Conservation (phyloP, 2,113 vertebrate species). For the Elanoides forficatus region DNA sequence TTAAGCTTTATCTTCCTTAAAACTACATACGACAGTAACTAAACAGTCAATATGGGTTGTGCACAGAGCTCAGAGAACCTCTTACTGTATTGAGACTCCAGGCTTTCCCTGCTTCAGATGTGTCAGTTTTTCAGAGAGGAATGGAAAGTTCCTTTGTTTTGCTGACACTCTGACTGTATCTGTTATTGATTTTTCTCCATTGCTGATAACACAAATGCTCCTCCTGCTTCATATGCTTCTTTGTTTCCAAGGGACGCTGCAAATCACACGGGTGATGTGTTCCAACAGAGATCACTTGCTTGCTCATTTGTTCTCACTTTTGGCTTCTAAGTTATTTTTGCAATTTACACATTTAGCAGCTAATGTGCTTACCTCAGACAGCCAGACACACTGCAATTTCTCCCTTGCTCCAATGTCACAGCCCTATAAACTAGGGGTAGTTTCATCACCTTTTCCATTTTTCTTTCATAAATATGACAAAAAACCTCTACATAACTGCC, state of each 20-base stretch:
- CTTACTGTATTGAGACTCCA: neutral
- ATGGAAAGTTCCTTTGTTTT: conserved; percentile 30
- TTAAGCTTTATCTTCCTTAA: neutral
- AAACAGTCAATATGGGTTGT: neutral
- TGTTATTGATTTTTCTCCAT: conserved; percentile 61
- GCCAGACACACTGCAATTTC: neutral
- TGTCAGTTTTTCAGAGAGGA: conserved; percentile 6
- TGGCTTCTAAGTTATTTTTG: conserved; percentile 31
- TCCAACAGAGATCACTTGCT: conserved; percentile 26
- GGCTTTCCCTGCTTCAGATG: neutral
- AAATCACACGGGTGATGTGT: conserved; percentile 11
- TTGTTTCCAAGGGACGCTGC: conserved; percentile 26
- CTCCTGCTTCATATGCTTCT: conserved; percentile 24
- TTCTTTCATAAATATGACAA: neutral
- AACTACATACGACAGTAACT: neutral
- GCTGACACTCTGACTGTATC: conserved; percentile 30
- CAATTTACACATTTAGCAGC: conserved; percentile 32
- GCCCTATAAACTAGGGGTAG: neutral
- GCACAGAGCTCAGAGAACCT: neutral
- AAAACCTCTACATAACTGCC: neutral
- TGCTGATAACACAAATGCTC: conserved; percentile 36
- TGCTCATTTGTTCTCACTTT: conserved; percentile 47
- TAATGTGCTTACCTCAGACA: conserved; percentile 24
- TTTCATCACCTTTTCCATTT: neutral
- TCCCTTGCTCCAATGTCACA: neutral